Evolutionary conservation across 2,797 vertebrate genomes (phyloP).

Genomic region (Pygocentrus nattereri): DNA sequence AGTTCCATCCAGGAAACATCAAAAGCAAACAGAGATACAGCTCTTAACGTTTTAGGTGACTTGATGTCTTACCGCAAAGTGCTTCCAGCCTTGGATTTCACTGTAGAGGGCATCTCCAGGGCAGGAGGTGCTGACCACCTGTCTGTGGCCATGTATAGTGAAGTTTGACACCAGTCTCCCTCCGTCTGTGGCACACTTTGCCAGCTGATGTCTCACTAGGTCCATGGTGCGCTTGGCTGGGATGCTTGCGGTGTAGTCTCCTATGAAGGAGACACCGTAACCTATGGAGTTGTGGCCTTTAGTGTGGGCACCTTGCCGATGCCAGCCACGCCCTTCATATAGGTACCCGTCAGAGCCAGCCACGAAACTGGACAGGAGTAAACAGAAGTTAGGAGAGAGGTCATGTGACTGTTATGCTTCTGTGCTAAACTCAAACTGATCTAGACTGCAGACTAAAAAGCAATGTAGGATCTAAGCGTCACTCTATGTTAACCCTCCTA

Average conservation of each 20-base stretch:
- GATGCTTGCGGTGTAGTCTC: slow-evolving; percentile 77
- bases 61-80: slow-evolving; percentile 71
- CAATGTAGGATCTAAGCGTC: background rate
- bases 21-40: background rate
- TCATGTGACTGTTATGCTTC: background rate
- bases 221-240: slow-evolving; percentile 74
- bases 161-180: slow-evolving; percentile 73
- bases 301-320: slow-evolving; percentile 87
- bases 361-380: slow-evolving; percentile 79
- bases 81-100: slow-evolving; percentile 82
- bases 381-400: background rate
- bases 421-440: background rate
- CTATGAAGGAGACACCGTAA: slow-evolving; percentile 86
- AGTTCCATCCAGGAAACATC: background rate
- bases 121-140: slow-evolving; percentile 80
- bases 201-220: slow-evolving; percentile 78
- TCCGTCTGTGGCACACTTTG: slow-evolving; percentile 73
- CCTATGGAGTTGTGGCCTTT: slow-evolving; percentile 83
- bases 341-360: slow-evolving; percentile 87
- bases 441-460: no score
- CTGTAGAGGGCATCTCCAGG: slow-evolving; percentile 84
- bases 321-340: slow-evolving; percentile 90
- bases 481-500: no score
- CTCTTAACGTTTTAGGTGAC: background rate
- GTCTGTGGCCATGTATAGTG: slow-evolving; percentile 84